Percentiles rank a stretch among this genome's conserved stretches.
phyloP scores from a whole-genome alignment of 2,797 vertebrate species.

The Amniataba percoides region DNA sequence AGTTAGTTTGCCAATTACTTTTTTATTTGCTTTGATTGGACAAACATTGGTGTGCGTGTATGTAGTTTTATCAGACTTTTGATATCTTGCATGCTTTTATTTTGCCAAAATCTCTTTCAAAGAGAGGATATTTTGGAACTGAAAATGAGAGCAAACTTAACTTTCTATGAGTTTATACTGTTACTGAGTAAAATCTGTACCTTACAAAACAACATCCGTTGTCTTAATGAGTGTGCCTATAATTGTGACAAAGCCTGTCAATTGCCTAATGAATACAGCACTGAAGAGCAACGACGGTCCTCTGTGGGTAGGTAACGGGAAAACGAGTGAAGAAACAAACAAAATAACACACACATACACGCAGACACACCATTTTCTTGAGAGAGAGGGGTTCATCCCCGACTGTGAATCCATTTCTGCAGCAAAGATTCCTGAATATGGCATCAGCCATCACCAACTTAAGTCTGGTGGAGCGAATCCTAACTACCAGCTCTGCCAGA shows the following conservation, averaged over 20 bases:
- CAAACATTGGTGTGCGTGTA: not conserved
- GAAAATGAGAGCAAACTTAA: not conserved
- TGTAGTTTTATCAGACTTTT: not conserved
- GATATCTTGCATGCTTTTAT: not conserved
- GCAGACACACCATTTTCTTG: conserved; percentile 88
- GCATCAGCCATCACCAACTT: conserved; percentile 91
- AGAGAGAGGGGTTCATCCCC: conserved; percentile 88
- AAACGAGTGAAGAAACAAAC: conserved; percentile 11
- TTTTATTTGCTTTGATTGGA: not conserved
- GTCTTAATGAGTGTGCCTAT: conserved; percentile 4
- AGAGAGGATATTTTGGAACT: not conserved
- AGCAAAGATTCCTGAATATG: conserved; percentile 90
- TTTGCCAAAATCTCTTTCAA: not conserved
- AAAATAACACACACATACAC: conserved; percentile 45
- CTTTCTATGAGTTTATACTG: not conserved
- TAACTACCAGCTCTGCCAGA: conserved; percentile 86
- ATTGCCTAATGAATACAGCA: conserved; percentile 4
- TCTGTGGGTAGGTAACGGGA: not conserved
- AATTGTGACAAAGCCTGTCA: conserved; percentile 25
- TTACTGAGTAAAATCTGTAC: not conserved
- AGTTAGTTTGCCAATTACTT: conserved; percentile 4
- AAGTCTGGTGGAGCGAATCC: conserved; percentile 88
- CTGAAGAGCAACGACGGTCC: conserved; percentile 5
- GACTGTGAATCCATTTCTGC: conserved; percentile 79
- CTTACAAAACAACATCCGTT: not conserved